Base-by-base conservation (phyloP, 1,140 invertebrate species). In the Physella acuta region DNA sequence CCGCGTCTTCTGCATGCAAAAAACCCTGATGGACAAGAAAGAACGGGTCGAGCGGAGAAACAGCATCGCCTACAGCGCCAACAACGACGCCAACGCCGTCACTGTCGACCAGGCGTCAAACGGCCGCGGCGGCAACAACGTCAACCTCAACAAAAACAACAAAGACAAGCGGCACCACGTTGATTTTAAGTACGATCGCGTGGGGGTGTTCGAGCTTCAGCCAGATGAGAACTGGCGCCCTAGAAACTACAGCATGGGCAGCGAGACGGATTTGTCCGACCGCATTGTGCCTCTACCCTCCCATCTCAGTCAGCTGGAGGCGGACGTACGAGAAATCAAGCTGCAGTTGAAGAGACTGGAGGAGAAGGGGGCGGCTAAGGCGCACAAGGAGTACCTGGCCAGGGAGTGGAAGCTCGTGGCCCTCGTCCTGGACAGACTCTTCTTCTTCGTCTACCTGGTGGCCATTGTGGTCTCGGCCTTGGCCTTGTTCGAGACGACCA, bases 341-440 rank as follows among this genome's bases (percentile, higher is more conserved):
- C 62, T 68, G 39, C 72, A 75, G n/a, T 53, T 83, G 60, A 70
- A 73, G 37, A 64, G 36, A 26, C 76, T 83, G 68, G 69, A 75
- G 34, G 74, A 76, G 5, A 76, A 78, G 59, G 65, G 73, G 17
- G 58, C 68, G 1, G 76, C 81, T 14, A 81, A 78, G 55, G 82
- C 82, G 11, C 70, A 68, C 52, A 71, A 70, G 37, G 77, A 78
- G 52, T 81, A 81, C 65, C 75, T 78, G n/a, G 75, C 72, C 2
- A 70, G 76, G 34, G 81, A 85, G 66, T 85, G 84, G 84, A 76
- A 81, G 61, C 70, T 79, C 3, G 80, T 85, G 20, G 83, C 82
- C 11, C 71, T 84, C 1, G 81, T 83, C 17, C 66, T 85, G 14
- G 84, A 85, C 68, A 70, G 84, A 51, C 65, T 84, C 11, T 83